phyloP scores from a whole-genome alignment of 2,888 invertebrate species.

The Chouioia cunea region DNA sequence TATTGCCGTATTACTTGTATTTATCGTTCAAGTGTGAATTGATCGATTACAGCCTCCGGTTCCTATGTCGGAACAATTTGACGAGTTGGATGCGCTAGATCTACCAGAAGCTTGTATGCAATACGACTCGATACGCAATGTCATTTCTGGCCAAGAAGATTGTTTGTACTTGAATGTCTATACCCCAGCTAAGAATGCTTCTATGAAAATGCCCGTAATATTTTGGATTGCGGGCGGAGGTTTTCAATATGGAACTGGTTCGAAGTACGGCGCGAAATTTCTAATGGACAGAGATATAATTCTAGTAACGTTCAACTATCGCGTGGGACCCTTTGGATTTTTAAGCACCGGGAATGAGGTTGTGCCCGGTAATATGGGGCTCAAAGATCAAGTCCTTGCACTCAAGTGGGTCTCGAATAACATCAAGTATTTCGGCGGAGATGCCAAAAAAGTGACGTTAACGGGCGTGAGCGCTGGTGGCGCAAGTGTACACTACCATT shows the following conservation, averaged over 20 bases:
- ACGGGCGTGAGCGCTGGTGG: conserved; percentile 15
- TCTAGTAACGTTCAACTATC: conserved; percentile 69
- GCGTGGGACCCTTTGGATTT: conserved; percentile 76
- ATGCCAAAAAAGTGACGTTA: conserved; percentile 5
- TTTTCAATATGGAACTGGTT: not conserved
- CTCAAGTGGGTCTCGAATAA: conserved; percentile 73
- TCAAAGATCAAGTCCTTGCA: conserved; percentile 78
- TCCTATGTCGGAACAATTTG: not conserved
- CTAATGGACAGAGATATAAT: no score
- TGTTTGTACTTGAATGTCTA: not conserved
- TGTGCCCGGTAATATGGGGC: conserved; percentile 76
- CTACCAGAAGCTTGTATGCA: not conserved
- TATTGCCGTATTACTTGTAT: no score
- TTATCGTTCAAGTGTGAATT: not conserved
- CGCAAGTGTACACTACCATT: conserved; percentile 24
- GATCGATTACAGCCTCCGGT: conserved; percentile 4
- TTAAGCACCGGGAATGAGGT: conserved; percentile 77
- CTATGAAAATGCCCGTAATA: not conserved
- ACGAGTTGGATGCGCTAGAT: not conserved
- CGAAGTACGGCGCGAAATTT: conserved; percentile 67
- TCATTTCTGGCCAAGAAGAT: not conserved
- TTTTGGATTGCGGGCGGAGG: conserved; percentile 1
- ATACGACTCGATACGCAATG: no score
- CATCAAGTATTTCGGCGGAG: conserved; percentile 4
- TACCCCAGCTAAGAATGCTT: not conserved